phyloP scores from a whole-genome alignment of 2,888 invertebrate species.

The Drosophila nigricruria region DNA sequence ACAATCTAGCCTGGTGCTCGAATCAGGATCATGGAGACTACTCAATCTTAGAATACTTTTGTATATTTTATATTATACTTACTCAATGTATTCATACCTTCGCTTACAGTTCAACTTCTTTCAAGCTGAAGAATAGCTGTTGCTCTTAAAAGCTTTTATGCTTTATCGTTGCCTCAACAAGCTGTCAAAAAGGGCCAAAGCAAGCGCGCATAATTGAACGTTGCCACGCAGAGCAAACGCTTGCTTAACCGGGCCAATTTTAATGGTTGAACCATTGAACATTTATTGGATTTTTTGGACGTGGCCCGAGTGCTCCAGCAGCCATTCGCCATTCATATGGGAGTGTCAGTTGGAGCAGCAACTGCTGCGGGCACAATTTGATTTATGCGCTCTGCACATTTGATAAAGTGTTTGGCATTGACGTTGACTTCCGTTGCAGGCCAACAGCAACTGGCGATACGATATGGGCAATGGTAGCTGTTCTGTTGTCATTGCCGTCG shows the following conservation, averaged over 20 bases:
- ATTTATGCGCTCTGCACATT: constrained; percentile 70
- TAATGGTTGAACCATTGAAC: constrained; percentile 48
- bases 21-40: too few species aligned
- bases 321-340: constrained; percentile 53
- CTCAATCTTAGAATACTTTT: too few species aligned
- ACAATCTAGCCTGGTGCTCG: too few species aligned
- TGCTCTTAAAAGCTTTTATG: background rate
- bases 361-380: constrained; percentile 49
- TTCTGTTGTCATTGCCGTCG: constrained; percentile 55
- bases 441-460: constrained; percentile 17
- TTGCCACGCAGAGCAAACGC: constrained; percentile 5
- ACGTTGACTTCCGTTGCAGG: constrained; percentile 38
- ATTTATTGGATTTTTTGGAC: constrained; percentile 48
- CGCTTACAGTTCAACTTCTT: background rate
- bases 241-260: constrained; percentile 49
- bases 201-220: background rate
- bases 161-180: constrained; percentile 3
- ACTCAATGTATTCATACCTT: background rate
- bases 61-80: background rate
- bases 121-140: background rate
- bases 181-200: background rate
- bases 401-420: constrained; percentile 75
- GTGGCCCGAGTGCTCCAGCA: constrained; percentile 12
- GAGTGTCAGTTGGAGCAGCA: constrained; percentile 43
- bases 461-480: constrained; percentile 22